Base-by-base conservation (phyloP, 1,140 invertebrate species). In the Aphidius gifuensis region DNA sequence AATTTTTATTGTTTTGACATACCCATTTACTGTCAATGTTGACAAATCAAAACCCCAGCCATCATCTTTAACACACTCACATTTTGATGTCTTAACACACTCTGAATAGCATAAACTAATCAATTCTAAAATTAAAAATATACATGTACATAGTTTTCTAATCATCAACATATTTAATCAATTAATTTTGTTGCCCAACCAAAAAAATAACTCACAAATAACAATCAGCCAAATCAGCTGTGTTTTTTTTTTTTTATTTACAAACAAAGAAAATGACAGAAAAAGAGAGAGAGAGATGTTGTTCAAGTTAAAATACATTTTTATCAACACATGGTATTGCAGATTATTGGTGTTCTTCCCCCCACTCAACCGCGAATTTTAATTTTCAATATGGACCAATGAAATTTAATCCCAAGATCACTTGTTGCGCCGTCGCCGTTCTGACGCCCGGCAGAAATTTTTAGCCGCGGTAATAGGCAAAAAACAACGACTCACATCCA, bases 371-470 rank as follows among this genome's bases (percentile, higher is more conserved):
- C 23, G 23, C 23, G 23, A 32, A 32, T 32, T 32, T 32, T 32
- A 32, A 32, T 32, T 32, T 32, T 32, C 6, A 23, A 16, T 32
- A 21, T 45, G n/a, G 43, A 57, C 44, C 55, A 45, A 56, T 23
- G 9, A 60, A 42, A 59, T 64, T 60, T 21, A 47, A 44, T 50
- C 11, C 50, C 46, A 45, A 51, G 58, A 62, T 67, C 66, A 67
- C 66, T 67, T 67, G 66, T 67, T 67, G 66, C 66, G 60, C 62
- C 57, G 65, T 61, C 49, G 66, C 66, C 60, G 66, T 64, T 50
- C 63, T 64, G 63, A 62, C 48, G 61, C 58, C 60, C 66, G 66
- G 66, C 50, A 44, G 43, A 32, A 40, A 48, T 38, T 48, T 53
- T 61, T 40, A 46, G 57, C 53, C 63, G 63, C 63, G 63, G 54